Base-by-base conservation (phyloP, 2,113 vertebrate species). In the Bufo gargarizans region DNA sequence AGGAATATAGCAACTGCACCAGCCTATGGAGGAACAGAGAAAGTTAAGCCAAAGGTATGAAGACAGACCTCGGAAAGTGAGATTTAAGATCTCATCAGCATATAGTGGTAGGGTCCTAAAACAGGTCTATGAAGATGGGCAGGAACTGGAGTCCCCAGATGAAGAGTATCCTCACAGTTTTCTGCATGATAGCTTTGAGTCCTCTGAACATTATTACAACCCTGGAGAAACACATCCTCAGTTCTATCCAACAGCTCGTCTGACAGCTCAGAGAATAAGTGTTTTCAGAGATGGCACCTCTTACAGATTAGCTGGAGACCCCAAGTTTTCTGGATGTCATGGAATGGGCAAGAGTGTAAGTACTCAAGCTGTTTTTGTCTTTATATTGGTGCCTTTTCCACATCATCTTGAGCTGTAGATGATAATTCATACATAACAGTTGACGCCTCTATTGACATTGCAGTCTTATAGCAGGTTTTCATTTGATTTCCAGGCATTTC, bases 111-210 rank as follows among this genome's bases (percentile, higher is more conserved):
- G 98, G 0, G 96, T 99, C 79, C 82, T 99, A 49, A 99, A 98
- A 90, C 98, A 99, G 6, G 98, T 99, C 69, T 99, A 94, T 0
- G 98, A 99, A 86, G 98, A 99, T 0, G 98, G 98, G 33, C 97
- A 99, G 92, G 97, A 97, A 89, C 93, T 99, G 58, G 97, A 99
- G 81, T 97, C 94, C 9, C 97, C 97, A 0, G 96, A 96, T 89
- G 96, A 97, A 50, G 97, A 97, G 89, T 97, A 94, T 84, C 95
- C 97, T 2, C 96, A 96, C 90, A 95, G 96, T 22, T 97, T 97
- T 53, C 92, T 97, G 43, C 95, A 97, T 85, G 94, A 94, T 85
- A 92, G 95, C 92, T 96, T 96, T 16, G 95, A 97, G 86, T 95
- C 96, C 0, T 91, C 63, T 91, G 95, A 95, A 33, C 93, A 89